These are phyloP conservation scores for Synergus laeviventris DNA, from an alignment of 2,888 invertebrate species.

Conservation along the genomic window DNA sequence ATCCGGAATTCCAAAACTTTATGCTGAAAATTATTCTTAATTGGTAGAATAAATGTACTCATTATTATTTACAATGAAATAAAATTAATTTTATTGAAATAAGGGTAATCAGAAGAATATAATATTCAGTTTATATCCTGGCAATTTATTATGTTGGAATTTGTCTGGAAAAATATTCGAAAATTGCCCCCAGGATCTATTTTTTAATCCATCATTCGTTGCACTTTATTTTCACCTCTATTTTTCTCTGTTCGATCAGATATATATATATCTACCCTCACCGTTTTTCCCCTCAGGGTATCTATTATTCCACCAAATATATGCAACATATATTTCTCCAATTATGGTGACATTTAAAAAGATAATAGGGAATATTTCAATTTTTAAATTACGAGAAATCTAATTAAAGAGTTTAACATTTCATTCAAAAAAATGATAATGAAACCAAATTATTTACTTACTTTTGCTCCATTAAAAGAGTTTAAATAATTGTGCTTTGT, in stretches of 20 bases:
- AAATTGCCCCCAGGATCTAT: neutral
- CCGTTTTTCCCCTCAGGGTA: neutral
- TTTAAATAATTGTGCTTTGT: too few species aligned
- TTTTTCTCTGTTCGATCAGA: neutral
- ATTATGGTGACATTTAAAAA: neutral
- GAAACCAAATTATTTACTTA: too few species aligned
- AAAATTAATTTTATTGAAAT: neutral
- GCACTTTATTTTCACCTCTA: constrained; percentile 10
- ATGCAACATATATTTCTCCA: neutral
- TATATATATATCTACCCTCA: neutral
- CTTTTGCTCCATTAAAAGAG: too few species aligned
- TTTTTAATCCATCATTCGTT: constrained; percentile 12
- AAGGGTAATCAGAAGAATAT: neutral
- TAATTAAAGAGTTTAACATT: too few species aligned
- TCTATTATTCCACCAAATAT: neutral
- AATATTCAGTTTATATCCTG: neutral
- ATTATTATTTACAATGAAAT: neutral
- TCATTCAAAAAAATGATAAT: too few species aligned
- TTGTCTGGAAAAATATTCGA: neutral
- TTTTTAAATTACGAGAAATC: neutral
- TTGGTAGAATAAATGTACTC: neutral
- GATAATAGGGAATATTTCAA: neutral
- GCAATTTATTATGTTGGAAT: neutral
- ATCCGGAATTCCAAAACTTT: neutral
- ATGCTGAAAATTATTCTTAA: neutral